A percentile compares a stretch with the other conserved stretches of the same genome.
These are phyloP conservation scores for Atherinosoma microstoma DNA, from an alignment of 2,797 vertebrate genomes.

Conservation along the genomic window DNA sequence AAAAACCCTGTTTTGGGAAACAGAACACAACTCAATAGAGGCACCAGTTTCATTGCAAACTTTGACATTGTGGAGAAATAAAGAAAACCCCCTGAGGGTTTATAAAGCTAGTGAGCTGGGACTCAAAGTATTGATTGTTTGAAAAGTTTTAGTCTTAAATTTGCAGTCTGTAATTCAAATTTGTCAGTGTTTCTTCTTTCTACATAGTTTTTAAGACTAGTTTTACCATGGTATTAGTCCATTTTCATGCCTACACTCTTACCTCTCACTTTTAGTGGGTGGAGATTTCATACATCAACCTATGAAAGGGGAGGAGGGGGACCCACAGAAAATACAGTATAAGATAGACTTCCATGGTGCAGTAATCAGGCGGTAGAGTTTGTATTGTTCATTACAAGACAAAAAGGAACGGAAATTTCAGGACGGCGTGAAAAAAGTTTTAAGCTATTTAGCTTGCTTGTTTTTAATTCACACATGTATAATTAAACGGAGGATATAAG, in stretches of 20 bases:
- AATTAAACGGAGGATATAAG: background rate
- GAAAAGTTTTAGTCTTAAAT: constrained; percentile 41
- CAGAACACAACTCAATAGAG: constrained; percentile 36
- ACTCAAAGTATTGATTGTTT: constrained; percentile 51
- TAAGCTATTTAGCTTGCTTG: background rate
- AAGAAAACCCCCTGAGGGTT: constrained; percentile 26
- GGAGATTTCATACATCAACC: background rate
- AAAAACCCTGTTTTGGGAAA: constrained; percentile 41
- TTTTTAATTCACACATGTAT: background rate
- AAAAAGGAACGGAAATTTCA: background rate
- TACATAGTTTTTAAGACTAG: background rate
- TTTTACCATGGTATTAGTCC: background rate
- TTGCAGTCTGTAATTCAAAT: constrained; percentile 26
- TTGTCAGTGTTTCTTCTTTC: background rate
- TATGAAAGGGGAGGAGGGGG: background rate
- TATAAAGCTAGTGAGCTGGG: constrained; percentile 24
- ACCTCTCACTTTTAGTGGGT: background rate
- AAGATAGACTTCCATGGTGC: background rate
- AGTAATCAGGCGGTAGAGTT: background rate
- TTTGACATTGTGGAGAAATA: constrained; percentile 38
- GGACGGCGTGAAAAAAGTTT: background rate
- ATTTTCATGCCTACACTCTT: background rate
- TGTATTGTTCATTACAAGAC: background rate
- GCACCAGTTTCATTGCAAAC: constrained; percentile 39
- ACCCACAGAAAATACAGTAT: background rate